A percentile compares a stretch with the other conserved stretches of the same genome.
These are phyloP conservation scores for Alsophila aescularia DNA, from an alignment of 2,888 invertebrate species.

Conservation along the genomic window DNA sequence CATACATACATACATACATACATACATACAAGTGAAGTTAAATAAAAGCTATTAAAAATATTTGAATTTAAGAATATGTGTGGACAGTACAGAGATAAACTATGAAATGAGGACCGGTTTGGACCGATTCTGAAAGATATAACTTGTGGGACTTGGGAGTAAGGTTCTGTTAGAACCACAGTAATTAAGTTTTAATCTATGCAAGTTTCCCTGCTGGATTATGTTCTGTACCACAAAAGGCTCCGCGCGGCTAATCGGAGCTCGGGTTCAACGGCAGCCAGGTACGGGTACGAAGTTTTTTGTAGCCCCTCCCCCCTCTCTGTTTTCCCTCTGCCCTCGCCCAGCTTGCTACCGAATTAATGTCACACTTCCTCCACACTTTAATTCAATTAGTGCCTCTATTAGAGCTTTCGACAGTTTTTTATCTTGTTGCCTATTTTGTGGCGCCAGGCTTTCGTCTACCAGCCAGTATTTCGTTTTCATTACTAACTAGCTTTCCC, in stretches of 20 bases:
- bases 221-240: constrained; percentile 50
- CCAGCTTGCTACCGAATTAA: constrained; percentile 66
- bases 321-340: constrained; percentile 51
- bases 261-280: constrained; percentile 78
- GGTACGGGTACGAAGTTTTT: constrained; percentile 75
- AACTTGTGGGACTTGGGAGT: neutral
- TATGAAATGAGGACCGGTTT: too few species aligned
- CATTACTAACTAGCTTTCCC: too few species aligned
- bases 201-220: constrained; percentile 22
- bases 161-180: neutral
- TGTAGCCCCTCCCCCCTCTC: constrained; percentile 52
- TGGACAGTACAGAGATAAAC: too few species aligned
- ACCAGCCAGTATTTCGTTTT: constrained; percentile 1
- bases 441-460: constrained; percentile 19
- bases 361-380: constrained; percentile 53
- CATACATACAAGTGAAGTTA: too few species aligned
- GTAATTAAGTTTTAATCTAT: neutral
- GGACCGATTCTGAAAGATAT: neutral
- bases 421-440: constrained; percentile 16
- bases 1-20: too few species aligned
- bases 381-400: constrained; percentile 40
- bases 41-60: too few species aligned
- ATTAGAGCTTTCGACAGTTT: constrained; percentile 30
- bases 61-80: too few species aligned
- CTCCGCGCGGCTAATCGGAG: constrained; percentile 68